phyloP scores from a whole-genome alignment of 1,140 invertebrate genomes.

The Ips typographus region DNA sequence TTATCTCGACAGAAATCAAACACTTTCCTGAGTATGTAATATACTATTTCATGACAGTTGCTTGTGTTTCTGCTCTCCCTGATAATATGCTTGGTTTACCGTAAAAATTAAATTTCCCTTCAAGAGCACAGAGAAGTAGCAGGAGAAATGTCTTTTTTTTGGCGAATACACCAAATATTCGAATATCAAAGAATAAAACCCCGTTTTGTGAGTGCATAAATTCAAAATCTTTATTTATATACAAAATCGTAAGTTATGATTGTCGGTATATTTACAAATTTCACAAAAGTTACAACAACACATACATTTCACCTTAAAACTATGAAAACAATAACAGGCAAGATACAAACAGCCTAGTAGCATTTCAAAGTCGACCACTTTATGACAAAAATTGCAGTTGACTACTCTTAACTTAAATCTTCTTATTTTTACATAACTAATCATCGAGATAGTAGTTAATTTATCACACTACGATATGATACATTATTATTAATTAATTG shows the following conservation, averaged over 20 bases:
- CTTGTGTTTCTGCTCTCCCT: too few relatives aligned
- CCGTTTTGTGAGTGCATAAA: slow-evolving; percentile 38
- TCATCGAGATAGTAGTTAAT: not conserved
- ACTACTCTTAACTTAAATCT: slow-evolving; percentile 2
- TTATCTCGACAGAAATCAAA: too few relatives aligned
- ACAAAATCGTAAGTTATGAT: not conserved
- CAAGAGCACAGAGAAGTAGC: too few relatives aligned
- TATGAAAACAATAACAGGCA: slow-evolving; percentile 52
- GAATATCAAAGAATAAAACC: not conserved
- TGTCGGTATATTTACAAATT: slow-evolving; percentile 45
- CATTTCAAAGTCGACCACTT: not conserved
- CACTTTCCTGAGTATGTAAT: too few relatives aligned
- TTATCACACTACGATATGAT: not conserved
- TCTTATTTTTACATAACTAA: not conserved
- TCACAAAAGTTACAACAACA: slow-evolving; percentile 49
- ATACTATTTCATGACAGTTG: too few relatives aligned
- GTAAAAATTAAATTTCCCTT: too few relatives aligned
- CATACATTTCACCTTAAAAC: slow-evolving; percentile 46
- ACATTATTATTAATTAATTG: not conserved
- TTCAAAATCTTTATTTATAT: slow-evolving; percentile 40
- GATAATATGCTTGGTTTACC: too few relatives aligned
- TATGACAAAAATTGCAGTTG: slow-evolving; percentile 14
- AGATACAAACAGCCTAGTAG: slow-evolving; percentile 49
- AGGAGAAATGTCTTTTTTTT: too few relatives aligned
- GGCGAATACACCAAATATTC: too few relatives aligned